Evolutionary conservation across 2,888 invertebrate genomes (phyloP).

Genomic region (Flexamia atlantica): DNA sequence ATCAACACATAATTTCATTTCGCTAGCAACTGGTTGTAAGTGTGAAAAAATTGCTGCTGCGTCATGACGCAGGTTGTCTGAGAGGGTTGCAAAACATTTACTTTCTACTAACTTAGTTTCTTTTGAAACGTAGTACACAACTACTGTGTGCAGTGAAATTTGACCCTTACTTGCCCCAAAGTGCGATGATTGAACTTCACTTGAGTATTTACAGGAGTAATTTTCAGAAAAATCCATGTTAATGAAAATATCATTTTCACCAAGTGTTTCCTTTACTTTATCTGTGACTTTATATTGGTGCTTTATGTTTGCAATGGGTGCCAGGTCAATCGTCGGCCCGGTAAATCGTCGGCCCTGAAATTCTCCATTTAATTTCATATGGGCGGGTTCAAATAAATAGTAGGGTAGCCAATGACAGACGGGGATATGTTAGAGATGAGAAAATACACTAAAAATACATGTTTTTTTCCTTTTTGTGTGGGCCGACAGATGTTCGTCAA

Average conservation of each 20-base stretch:
- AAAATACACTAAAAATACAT: too few species aligned
- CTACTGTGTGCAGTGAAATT: constrained; percentile 3
- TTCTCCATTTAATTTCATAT: too few species aligned
- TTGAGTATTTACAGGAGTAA: constrained; percentile 5
- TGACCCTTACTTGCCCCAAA: constrained; percentile 8
- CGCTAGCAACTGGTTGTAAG: constrained; percentile 13
- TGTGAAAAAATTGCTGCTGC: constrained; percentile 35
- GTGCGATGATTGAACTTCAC: neutral
- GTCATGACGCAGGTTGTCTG: constrained; percentile 38
- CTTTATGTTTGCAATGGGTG: too few species aligned
- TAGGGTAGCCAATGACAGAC: too few species aligned
- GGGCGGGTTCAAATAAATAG: too few species aligned
- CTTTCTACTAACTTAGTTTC: constrained; percentile 18
- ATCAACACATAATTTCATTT: neutral
- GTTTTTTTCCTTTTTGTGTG: too few species aligned
- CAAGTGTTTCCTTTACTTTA: neutral
- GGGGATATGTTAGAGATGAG: too few species aligned
- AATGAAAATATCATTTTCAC: neutral
- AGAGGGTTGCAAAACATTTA: constrained; percentile 28
- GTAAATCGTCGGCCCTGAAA: too few species aligned
- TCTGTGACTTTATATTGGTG: neutral
- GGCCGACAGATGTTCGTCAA: too few species aligned
- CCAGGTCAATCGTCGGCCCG: too few species aligned
- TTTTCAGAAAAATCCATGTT: constrained; percentile 2
- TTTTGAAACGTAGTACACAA: constrained; percentile 29